These are phyloP conservation scores for Coracias cyanogaster DNA, from an alignment of 2,797 vertebrate genomes.

Conservation along the genomic window DNA sequence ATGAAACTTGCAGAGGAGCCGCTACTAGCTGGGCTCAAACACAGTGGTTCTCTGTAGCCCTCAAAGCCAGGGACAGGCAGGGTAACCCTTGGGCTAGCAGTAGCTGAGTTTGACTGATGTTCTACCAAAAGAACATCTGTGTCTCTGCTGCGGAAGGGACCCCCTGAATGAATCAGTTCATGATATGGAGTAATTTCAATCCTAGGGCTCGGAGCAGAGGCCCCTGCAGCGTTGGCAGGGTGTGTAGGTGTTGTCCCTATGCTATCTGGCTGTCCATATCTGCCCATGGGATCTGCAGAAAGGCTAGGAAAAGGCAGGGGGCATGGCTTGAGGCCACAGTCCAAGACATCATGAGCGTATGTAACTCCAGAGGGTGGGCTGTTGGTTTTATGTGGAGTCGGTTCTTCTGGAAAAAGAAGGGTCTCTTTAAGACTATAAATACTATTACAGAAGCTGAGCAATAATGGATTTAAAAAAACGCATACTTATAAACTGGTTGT, in stretches of 20 bases:
- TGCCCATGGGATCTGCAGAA: conserved; percentile 83
- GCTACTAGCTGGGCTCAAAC: conserved; percentile 98
- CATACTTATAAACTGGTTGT: conserved; percentile 58
- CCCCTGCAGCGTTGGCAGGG: conserved; percentile 80
- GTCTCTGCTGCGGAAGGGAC: conserved; percentile 83
- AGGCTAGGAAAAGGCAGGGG: conserved; percentile 82
- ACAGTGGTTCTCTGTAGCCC: conserved; percentile 93
- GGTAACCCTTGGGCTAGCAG: conserved; percentile 90
- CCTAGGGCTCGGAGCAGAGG: conserved; percentile 91
- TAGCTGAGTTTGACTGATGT: conserved; percentile 82
- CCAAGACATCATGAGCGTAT: conserved; percentile 87
- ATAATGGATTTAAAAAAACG: conserved; percentile 67
- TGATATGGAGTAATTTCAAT: conserved; percentile 98
- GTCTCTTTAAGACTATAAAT: conserved; percentile 83
- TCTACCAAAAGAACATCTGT: conserved; percentile 85
- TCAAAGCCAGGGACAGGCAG: conserved; percentile 95
- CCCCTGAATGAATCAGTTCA: conserved; percentile 92
- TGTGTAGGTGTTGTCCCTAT: conserved; percentile 88
- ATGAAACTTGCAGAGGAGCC: conserved; percentile 99
- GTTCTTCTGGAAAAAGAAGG: conserved; percentile 95
- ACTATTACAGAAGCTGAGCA: conserved; percentile 73
- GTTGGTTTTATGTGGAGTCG: conserved; percentile 90
- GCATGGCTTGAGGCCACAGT: conserved; percentile 90
- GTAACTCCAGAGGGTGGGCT: conserved; percentile 86
- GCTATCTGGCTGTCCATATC: conserved; percentile 87